Evolutionary conservation across 2,888 invertebrate species (phyloP), one percentile per base, ranked within the genome.

Genomic region (Spodoptera littoralis): DNA sequence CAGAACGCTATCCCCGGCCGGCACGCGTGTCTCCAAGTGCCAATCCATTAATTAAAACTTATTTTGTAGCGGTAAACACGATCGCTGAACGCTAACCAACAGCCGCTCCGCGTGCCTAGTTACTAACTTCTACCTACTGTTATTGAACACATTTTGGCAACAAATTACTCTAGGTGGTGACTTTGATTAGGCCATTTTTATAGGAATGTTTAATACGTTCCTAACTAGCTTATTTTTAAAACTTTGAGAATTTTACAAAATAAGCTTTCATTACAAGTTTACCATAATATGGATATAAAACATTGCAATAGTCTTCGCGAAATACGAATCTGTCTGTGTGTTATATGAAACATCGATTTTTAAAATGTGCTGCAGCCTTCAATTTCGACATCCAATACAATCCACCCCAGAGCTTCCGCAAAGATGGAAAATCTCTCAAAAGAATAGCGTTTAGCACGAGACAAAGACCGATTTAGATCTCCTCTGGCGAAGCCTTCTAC

Each of bases 11-110:
- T 87, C 87, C 90, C 88, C 77, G 78, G 84, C 83, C 86, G 84
- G 82, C 85, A 90, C 87, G 88, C 90, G 84, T 89, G 90, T 92
- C 92, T 91, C 93, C 80, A 89, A 92, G 90, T 91, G 88, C 90
- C 92, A 88, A 94, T 94, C 92, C 94, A 94, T 94, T 94, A 94
- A 94, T 94, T 94, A 94, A 93, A 94, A 94, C 90, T 94, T 94
- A 92, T 93, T 92, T 92, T 89, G 92, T 90, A 85, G 83, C 88
- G 82, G 84, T 86, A 87, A 87, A 89, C 88, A 89, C 84, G 85
- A 91, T 89, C 84, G 80, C 84, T 83, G 84, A 85, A 85, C 84
- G 75, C 76, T 75, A 82, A 85, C 88, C 88, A 89, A 90, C 85
- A 87, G 78, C 79, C 84, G 76, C 79, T 84, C 83, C 80, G 82